Conservation (phyloP, 2,888 invertebrate genomes). For the Clitarchus hookeri region DNA sequence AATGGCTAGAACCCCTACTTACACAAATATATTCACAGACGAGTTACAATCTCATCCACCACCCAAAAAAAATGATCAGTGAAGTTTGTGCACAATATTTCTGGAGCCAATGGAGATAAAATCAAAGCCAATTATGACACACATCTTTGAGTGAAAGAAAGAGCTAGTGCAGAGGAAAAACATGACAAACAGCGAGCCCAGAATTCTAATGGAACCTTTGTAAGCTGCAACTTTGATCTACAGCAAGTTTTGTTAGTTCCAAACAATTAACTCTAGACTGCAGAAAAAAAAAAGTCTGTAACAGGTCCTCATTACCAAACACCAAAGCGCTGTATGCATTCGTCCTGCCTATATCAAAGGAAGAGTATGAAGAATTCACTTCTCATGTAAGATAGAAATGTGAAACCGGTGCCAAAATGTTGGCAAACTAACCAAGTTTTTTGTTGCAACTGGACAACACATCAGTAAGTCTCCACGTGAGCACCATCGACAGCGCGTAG, state of each 20-base stretch:
- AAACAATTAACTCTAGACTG: not conserved
- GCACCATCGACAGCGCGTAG: no score
- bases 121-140: not conserved
- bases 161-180: not conserved
- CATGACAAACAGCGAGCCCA: slow-evolving; percentile 11
- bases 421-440: no score
- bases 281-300: slow-evolving; percentile 12
- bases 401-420: no score
- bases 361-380: slow-evolving; percentile 2
- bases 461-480: no score
- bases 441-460: no score
- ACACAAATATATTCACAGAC: not conserved
- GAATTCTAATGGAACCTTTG: not conserved
- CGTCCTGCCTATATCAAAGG: not conserved
- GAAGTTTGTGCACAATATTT: not conserved
- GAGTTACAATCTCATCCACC: not conserved
- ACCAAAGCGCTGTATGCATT: not conserved
- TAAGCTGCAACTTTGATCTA: slow-evolving; percentile 22
- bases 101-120: not conserved
- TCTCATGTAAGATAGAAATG: no score
- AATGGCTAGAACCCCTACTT: not conserved
- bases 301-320: not conserved
- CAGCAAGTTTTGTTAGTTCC: slow-evolving; percentile 19
- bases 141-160: not conserved
- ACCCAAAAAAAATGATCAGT: slow-evolving; percentile 20